Evolutionary conservation across 2,888 invertebrate species (phyloP).

Genomic region (Dicyrtoma fusca): DNA sequence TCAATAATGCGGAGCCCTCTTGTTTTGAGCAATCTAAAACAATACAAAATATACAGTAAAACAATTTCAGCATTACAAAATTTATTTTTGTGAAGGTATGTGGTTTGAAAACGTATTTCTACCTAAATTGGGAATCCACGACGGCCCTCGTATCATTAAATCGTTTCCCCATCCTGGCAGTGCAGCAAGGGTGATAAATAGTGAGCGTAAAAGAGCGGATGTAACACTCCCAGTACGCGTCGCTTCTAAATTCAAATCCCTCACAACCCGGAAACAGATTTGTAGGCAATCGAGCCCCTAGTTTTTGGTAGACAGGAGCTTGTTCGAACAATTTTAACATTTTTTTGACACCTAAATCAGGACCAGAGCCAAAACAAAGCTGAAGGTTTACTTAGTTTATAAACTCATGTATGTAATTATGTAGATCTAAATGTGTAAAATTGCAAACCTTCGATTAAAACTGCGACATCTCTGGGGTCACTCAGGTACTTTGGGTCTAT

Average conservation of each 20-base stretch:
- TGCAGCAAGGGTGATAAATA: constrained; percentile 49
- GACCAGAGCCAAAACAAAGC: too few relatives aligned
- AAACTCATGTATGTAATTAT: too few relatives aligned
- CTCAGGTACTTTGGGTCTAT: constrained; percentile 11
- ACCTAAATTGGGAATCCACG: constrained; percentile 23
- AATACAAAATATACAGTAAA: not conserved
- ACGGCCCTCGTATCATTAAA: constrained; percentile 15
- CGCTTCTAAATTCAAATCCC: constrained; percentile 66
- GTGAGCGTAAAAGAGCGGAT: constrained; percentile 42
- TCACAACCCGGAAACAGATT: constrained; percentile 79
- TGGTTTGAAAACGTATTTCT: too few relatives aligned
- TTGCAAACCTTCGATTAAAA: constrained; percentile 15
- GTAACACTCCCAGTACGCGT: constrained; percentile 52
- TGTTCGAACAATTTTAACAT: constrained; percentile 19
- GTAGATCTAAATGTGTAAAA: not conserved
- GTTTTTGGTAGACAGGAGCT: constrained; percentile 71
- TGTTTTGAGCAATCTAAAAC: constrained; percentile 19
- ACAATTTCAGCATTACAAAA: too few relatives aligned
- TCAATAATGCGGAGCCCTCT: constrained; percentile 11
- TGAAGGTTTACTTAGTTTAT: not conserved
- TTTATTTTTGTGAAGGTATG: too few relatives aligned
- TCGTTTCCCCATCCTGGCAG: constrained; percentile 36
- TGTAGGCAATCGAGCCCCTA: constrained; percentile 74
- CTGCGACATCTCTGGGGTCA: constrained; percentile 12
- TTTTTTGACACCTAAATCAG: constrained; percentile 10